Evolutionary conservation across 2,797 vertebrate genomes (phyloP).

Genomic region (Coregonus sp.): DNA sequence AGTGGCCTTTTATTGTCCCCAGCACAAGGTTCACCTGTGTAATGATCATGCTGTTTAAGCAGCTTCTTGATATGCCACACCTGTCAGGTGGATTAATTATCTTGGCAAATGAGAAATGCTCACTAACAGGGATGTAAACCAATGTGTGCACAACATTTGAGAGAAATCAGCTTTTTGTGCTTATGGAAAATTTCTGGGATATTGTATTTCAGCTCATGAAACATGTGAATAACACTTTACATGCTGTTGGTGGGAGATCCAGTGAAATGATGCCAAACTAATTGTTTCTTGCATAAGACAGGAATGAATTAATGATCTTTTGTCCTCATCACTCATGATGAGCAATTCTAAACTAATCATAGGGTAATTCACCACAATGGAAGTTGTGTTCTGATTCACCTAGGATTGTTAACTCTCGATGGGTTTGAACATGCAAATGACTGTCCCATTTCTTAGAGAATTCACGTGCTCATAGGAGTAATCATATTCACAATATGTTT

Average conservation of each 20-base stretch:
- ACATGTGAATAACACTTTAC: no score
- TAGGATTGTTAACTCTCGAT: background rate
- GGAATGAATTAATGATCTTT: slow-evolving; percentile 61
- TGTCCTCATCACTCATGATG: slow-evolving; percentile 48
- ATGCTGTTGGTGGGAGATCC: slow-evolving; percentile 20
- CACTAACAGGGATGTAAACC: no score
- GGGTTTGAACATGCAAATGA: background rate
- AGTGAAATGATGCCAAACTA: slow-evolving; percentile 28
- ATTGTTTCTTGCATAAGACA: slow-evolving; percentile 50
- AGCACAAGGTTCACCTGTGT: no score
- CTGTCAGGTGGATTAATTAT: no score
- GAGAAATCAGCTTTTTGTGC: background rate
- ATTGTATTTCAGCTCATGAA: no score
- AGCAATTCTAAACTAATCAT: slow-evolving; percentile 35
- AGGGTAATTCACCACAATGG: background rate
- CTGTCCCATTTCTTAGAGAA: background rate
- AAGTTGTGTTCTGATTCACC: background rate
- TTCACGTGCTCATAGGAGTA: background rate
- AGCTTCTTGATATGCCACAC: no score
- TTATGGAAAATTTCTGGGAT: background rate
- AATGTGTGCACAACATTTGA: background rate
- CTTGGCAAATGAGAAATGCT: no score
- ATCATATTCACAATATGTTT: background rate
- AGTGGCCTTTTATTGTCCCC: no score
- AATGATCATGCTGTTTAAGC: no score